phyloP scores from a whole-genome alignment of 2,113 vertebrate genomes.

The Diadophis punctatus region DNA sequence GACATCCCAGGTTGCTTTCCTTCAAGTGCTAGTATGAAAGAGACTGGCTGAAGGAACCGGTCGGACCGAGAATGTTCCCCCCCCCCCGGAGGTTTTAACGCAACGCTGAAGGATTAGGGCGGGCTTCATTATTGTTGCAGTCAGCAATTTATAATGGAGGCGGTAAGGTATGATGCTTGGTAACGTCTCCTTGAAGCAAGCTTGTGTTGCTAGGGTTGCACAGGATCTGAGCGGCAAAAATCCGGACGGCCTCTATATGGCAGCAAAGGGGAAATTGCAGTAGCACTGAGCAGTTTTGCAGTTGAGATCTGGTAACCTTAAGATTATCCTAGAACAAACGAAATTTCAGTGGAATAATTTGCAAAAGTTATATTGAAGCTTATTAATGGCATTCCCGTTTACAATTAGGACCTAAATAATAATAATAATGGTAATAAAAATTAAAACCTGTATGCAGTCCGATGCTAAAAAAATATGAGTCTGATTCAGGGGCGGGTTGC shows the following conservation, averaged over 20 bases:
- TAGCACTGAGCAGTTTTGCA: background rate
- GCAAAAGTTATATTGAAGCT: background rate
- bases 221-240: background rate
- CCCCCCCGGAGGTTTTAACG: background rate
- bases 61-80: accelerated
- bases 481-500: too few relatives aligned
- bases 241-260: background rate
- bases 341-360: background rate
- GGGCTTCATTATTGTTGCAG: background rate
- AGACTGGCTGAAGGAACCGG: background rate
- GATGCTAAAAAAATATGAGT: background rate
- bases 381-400: background rate
- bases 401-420: background rate
- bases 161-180: background rate
- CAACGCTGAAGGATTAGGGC: background rate
- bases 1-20: background rate
- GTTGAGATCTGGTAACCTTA: background rate
- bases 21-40: background rate
- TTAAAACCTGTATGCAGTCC: background rate
- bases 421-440: background rate
- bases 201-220: background rate
- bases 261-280: background rate
- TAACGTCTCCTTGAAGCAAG: background rate
- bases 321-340: background rate
- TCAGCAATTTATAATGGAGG: background rate